Evolutionary conservation across 2,888 invertebrate species (phyloP), one percentile per base, ranked within the genome.

Genomic region (Euplexia lucipara): DNA sequence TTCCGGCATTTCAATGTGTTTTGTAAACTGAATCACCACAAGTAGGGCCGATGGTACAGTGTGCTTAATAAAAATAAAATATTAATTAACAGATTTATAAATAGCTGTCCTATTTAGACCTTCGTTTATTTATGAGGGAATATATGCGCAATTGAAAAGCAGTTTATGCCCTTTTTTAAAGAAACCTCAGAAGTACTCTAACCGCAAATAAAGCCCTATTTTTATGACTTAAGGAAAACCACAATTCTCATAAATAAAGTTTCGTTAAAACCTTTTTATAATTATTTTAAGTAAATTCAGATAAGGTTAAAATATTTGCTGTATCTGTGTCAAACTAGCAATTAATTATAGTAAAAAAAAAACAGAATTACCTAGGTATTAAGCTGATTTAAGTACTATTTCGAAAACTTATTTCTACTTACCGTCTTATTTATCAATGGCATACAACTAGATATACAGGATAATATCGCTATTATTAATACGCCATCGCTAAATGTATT

Each of bases 171-270:
- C 3, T 12, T 47, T n/a, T 41, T 39, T n/a, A 61, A 8, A 14
- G 3, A 47, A 52, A 47, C 30, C 10, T 18, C 9, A 3, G 16
- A 22, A 20, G 14, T 5, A 7, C 32, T 3, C 35, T 16, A 44
- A 44, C 48, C 48, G 18, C 42, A 53, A 45, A 45, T 56, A 41
- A 37, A 44, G 9, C 20, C 30, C 3, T 12, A 12, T 16, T 26
- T 5, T 26, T 26, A 26, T 9, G 3, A 34, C 10, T 47, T 52
- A 67, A 6, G 68, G 42, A 75, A 57, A 75, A 52, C 52, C 57
- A 16, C 45, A 66, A 14, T 0, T 34, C 12, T 12, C 1, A n/a
- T 41, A 0, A 20, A 22, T 20, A 20, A 41, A 14, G 14, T 3
- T 35, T 35, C 8, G 0, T 5, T 14, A n/a, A 39, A n/a, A 7